These are phyloP conservation scores for Ophthalmolycus amberensis DNA, from an alignment of 2,113 vertebrate species.

Conservation along the genomic window DNA sequence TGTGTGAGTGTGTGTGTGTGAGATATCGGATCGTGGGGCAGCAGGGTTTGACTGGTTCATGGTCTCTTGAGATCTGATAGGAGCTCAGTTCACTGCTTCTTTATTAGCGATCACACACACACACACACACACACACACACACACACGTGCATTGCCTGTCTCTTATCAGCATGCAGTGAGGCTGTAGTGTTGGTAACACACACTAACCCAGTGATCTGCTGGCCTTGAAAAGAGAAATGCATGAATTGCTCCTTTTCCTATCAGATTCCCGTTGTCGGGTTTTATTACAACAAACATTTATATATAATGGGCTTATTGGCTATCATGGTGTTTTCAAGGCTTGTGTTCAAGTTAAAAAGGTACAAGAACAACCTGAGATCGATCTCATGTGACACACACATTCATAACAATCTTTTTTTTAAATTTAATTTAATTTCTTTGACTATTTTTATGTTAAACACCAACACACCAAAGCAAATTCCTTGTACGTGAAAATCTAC, in stretches of 20 bases:
- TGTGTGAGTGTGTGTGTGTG: constrained; percentile 2
- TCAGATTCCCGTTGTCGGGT: constrained; percentile 18
- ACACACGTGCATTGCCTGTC: constrained; percentile 9
- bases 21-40: constrained; percentile 14
- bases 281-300: constrained; percentile 39
- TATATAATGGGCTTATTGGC: neutral
- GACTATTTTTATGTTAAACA: too few relatives aligned
- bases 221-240: constrained; percentile 77
- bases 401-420: too few relatives aligned
- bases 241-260: constrained; percentile 59
- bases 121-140: constrained; percentile 19
- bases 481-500: too few relatives aligned
- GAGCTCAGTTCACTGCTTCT: constrained; percentile 32
- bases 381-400: neutral
- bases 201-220: constrained; percentile 68
- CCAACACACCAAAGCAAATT: too few relatives aligned
- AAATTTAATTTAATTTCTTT: too few relatives aligned
- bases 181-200: constrained; percentile 42
- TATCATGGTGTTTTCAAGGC: constrained; percentile 11
- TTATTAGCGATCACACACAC: constrained; percentile 14
- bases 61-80: constrained; percentile 54
- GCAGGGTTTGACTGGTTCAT: constrained; percentile 45
- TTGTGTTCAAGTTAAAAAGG: constrained; percentile 19
- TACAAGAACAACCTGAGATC: neutral
- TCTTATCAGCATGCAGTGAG: constrained; percentile 54